Percentiles rank a stretch among this genome's conserved stretches.
Evolutionary conservation across 2,888 invertebrate genomes (phyloP).

Genomic region (Caenorhabditis auriculariae): DNA sequence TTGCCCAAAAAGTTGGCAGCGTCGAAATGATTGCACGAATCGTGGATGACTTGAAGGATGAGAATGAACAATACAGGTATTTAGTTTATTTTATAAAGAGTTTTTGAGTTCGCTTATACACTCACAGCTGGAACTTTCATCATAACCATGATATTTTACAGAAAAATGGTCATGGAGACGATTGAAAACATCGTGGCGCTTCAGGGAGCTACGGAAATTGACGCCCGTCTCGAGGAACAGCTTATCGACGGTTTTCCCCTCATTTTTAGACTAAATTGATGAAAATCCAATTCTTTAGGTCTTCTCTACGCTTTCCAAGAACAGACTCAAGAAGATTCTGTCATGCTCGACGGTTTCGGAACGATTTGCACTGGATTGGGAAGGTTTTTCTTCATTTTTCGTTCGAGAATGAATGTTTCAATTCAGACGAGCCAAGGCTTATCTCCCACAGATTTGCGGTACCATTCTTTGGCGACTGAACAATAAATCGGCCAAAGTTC

Average conservation of each 20-base stretch:
- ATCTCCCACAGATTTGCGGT: slow-evolving; percentile 98
- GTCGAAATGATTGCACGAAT: slow-evolving; percentile 96
- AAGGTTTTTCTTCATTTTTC: slow-evolving; percentile 4
- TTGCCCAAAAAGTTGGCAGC: slow-evolving; percentile 98
- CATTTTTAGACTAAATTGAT: slow-evolving; percentile 78
- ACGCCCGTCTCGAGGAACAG: slow-evolving; percentile 95
- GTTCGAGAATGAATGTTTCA: neutral
- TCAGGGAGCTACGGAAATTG: slow-evolving; percentile 90
- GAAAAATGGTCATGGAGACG: slow-evolving; percentile 99
- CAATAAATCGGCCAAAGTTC: slow-evolving; percentile 96
- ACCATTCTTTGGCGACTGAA: slow-evolving; percentile 98
- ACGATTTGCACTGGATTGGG: slow-evolving; percentile 96
- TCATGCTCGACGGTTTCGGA: slow-evolving; percentile 98
- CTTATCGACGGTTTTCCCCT: slow-evolving; percentile 98
- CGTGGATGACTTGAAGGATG: slow-evolving; percentile 98
- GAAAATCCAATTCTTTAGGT: slow-evolving; percentile 71
- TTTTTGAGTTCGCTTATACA: neutral
- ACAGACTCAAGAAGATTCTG: slow-evolving; percentile 99
- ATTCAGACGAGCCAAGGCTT: slow-evolving; percentile 89
- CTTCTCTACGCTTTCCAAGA: slow-evolving; percentile 99
- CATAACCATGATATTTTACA: slow-evolving; percentile 5
- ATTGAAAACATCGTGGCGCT: slow-evolving; percentile 73
- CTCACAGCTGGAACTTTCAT: neutral
- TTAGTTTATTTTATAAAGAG: neutral
- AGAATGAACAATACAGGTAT: slow-evolving; percentile 91